phyloP scores from a whole-genome alignment of 1,140 invertebrate genomes.

The Patella vulgata region DNA sequence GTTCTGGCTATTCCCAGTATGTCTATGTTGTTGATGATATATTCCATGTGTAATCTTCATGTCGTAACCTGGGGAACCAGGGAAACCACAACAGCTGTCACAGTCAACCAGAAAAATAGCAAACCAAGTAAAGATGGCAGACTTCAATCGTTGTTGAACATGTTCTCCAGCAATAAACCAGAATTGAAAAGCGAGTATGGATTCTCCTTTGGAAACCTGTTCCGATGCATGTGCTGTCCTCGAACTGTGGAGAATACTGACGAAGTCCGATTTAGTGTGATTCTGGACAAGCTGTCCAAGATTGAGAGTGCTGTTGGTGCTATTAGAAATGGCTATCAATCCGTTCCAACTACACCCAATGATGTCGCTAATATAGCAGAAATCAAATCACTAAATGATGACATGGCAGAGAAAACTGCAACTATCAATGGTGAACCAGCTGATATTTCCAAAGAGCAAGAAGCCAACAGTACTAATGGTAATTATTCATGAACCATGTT shows the following conservation, averaged over 20 bases:
- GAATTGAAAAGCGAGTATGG: slow-evolving; percentile 50
- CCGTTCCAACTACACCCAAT: too few relatives aligned
- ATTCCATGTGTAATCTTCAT: slow-evolving; percentile 91
- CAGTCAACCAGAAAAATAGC: slow-evolving; percentile 14
- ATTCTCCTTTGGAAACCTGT: slow-evolving; percentile 56
- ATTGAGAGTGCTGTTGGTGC: slow-evolving; percentile 27
- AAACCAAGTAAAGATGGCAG: slow-evolving; percentile 4
- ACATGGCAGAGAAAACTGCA: too few relatives aligned
- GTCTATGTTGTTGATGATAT: slow-evolving; percentile 94
- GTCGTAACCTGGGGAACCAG: slow-evolving; percentile 92
- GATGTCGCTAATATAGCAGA: too few relatives aligned
- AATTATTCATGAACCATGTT: too few relatives aligned
- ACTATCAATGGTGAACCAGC: too few relatives aligned
- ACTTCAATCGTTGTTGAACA: slow-evolving; percentile 4
- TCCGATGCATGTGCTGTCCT: slow-evolving; percentile 56
- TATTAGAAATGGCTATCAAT: too few relatives aligned
- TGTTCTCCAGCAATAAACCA: slow-evolving; percentile 1
- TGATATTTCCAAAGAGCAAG: too few relatives aligned
- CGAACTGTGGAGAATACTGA: slow-evolving; percentile 21
- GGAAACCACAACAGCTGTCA: slow-evolving; percentile 61
- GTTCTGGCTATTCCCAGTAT: slow-evolving; percentile 94
- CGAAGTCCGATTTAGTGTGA: slow-evolving; percentile 35
- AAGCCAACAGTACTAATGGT: too few relatives aligned
- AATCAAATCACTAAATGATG: too few relatives aligned
- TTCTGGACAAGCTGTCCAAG: slow-evolving; percentile 46